A percentile compares a stretch with the other conserved stretches of the same genome.
Conservation (phyloP, 2,888 invertebrate genomes). For the Calliopum simillimum region DNA sequence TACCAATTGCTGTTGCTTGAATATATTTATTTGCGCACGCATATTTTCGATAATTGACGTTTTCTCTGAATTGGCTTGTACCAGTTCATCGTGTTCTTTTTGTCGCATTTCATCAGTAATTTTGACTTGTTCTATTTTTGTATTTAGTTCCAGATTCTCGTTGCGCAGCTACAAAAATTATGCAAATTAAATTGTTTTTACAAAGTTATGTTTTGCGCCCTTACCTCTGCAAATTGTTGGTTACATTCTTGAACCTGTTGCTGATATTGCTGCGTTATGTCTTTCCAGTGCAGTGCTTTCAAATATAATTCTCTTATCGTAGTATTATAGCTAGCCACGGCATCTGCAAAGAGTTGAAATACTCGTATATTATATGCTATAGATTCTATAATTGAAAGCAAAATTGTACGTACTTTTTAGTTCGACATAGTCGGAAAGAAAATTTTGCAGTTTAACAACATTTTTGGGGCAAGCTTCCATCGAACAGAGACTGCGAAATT, state of each 20-base stretch:
- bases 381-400: not conserved
- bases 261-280: conserved; percentile 50
- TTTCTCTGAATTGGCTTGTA: conserved; percentile 59
- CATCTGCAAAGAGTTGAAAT: conserved; percentile 48
- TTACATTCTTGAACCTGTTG: conserved; percentile 51
- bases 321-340: conserved; percentile 54
- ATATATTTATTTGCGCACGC: conserved; percentile 59
- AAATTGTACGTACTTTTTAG: conserved; percentile 57
- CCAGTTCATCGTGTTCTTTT: conserved; percentile 58
- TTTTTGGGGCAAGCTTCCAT: conserved; percentile 58
- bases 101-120: conserved; percentile 53
- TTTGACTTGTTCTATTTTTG: conserved; percentile 53
- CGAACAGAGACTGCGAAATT: conserved; percentile 62
- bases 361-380: not conserved
- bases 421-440: conserved; percentile 58
- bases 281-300: conserved; percentile 56
- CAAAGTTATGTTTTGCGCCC: conserved; percentile 1
- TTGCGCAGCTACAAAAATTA: conserved; percentile 47
- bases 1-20: conserved; percentile 59
- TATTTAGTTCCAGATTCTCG: conserved; percentile 55
- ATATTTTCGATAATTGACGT: conserved; percentile 59
- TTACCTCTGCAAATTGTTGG: conserved; percentile 53
- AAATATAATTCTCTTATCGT: conserved; percentile 58
- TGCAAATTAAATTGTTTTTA: not conserved
- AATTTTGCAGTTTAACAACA: conserved; percentile 58